phyloP scores from a whole-genome alignment of 2,797 vertebrate species.

The Lepus oiostolus region DNA sequence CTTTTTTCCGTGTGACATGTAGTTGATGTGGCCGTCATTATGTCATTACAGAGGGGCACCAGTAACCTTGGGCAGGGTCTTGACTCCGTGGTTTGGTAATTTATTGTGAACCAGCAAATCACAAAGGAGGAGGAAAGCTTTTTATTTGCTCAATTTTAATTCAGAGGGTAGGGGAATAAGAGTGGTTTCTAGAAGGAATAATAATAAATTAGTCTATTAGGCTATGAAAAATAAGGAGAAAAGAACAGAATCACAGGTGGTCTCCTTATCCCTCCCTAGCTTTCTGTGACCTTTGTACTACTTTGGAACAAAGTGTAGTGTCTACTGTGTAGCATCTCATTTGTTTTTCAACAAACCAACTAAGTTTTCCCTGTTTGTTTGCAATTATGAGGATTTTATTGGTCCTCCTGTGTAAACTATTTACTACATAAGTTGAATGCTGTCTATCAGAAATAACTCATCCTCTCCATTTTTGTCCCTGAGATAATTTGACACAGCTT shows the following conservation, averaged over 20 bases:
- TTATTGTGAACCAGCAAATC: background rate
- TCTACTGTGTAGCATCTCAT: background rate
- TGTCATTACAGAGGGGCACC: background rate
- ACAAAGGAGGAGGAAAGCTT: background rate
- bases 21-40: background rate
- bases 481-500: background rate
- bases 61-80: background rate
- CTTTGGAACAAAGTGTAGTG: background rate
- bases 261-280: background rate
- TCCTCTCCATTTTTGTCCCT: background rate
- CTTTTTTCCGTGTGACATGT: background rate
- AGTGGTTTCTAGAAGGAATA: slow-evolving; percentile 6
- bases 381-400: background rate
- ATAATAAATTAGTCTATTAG: background rate
- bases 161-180: background rate
- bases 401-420: background rate
- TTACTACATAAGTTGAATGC: background rate
- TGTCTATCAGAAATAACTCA: background rate
- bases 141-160: background rate
- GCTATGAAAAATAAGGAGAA: background rate
- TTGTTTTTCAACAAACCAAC: background rate
- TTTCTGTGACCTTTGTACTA: background rate
- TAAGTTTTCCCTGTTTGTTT: background rate
- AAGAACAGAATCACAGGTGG: background rate
- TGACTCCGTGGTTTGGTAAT: background rate